These are phyloP conservation scores for Callimorpha dominula DNA, from an alignment of 2,888 invertebrate genomes.

Conservation along the genomic window DNA sequence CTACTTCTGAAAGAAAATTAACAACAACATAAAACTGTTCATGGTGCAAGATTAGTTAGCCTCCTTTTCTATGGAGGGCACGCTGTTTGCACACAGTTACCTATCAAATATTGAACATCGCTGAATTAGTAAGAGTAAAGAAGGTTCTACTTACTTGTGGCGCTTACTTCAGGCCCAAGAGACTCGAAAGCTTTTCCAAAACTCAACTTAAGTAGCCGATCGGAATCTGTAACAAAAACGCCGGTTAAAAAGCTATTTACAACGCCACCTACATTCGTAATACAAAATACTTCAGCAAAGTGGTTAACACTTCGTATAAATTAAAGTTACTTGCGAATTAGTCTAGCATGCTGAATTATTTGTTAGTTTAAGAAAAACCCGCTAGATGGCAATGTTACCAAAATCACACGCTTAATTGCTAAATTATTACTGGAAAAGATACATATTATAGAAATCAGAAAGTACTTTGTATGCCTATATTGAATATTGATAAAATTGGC, in stretches of 20 bases:
- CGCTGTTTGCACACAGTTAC: slow-evolving; percentile 47
- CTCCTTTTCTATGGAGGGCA: slow-evolving; percentile 25
- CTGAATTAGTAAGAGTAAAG: slow-evolving; percentile 46
- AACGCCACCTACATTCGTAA: slow-evolving; percentile 57
- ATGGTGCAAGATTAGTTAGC: slow-evolving; percentile 13
- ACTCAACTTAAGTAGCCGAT: slow-evolving; percentile 81
- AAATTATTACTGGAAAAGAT: neutral
- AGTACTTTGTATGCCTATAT: neutral
- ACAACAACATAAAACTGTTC: slow-evolving; percentile 12
- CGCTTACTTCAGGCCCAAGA: slow-evolving; percentile 91
- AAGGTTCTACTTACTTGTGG: slow-evolving; percentile 89
- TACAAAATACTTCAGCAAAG: neutral
- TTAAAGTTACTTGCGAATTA: too few relatives aligned
- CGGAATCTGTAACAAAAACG: slow-evolving; percentile 77
- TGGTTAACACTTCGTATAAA: neutral
- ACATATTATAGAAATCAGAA: too few relatives aligned
- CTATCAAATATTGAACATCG: slow-evolving; percentile 45
- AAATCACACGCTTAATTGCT: neutral
- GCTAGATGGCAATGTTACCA: slow-evolving; percentile 50
- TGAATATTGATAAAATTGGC: neutral
- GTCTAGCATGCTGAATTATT: neutral
- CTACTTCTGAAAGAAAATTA: slow-evolving; percentile 5
- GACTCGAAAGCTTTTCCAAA: slow-evolving; percentile 87
- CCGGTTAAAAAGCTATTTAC: slow-evolving; percentile 5
- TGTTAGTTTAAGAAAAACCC: slow-evolving; percentile 2